Evolutionary conservation across 2,113 vertebrate species (phyloP), one percentile per base, ranked within the genome.

Genomic region (Peromyscus maniculatus): DNA sequence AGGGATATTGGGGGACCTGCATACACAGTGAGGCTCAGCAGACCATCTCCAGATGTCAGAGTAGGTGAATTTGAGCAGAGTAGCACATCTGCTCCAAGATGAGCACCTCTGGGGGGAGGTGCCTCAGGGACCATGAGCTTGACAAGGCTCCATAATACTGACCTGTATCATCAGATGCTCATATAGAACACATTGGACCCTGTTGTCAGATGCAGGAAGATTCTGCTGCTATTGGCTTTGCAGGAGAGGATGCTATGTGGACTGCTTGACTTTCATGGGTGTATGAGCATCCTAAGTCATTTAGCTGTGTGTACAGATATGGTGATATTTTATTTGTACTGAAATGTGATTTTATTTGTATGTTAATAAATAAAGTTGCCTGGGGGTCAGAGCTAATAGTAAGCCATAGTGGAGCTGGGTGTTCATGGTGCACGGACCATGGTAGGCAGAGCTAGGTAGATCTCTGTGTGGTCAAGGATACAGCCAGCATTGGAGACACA

Each of bases 1-100:
- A 4, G 31, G 71, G 4, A 5, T 0, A 2, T 17, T 19, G 5
- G 11, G n/a, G 71, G 36, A 6, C 5, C 16, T 1, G 0, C 9
- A 67, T 4, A 21, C 22, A 13, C 0, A 19, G 39, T 4, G 13
- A 52, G 33, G 39, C 22, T 26, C 71, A 1, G 15, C 0, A 4
- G 16, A 17, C 9, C 2, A 6, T 33, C 71, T 46, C 21, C 33
- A 1, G 3, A 26, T 24, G 12, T 1, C 46, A 10, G 52, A 33
- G 62, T 24, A 46, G 24, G 5, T 0, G 0, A 46, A 49, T 83
- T 78, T 9, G 16, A 43, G 22, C 52, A 55, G 31, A 87, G 49
- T 0, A 13, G 4, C 26, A 5, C 12, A 15, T 17, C 1, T 2
- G 7, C 33, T 31, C 59, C 28, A 57, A 13, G 55, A 28, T 5